Percentiles rank a stretch among this genome's conserved stretches.
phyloP scores from a whole-genome alignment of 1,140 invertebrate species.

The Drosophila virilis region DNA sequence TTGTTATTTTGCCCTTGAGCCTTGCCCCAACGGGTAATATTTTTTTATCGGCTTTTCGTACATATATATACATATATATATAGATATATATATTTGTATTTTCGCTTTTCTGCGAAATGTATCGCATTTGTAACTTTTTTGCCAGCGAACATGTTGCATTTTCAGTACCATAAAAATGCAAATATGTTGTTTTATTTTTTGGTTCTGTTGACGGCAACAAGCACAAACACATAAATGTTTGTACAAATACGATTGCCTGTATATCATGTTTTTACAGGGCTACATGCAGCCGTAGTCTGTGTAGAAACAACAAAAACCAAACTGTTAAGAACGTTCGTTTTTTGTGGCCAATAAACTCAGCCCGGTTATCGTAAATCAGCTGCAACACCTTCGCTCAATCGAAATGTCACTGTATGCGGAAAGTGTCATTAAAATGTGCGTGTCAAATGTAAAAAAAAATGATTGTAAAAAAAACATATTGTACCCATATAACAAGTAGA shows the following conservation, averaged over 20 bases:
- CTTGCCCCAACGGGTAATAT: background rate
- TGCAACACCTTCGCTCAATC: background rate
- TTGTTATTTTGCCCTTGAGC: no score
- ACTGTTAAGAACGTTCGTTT: no score
- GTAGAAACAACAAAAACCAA: no score
- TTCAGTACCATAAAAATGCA: slow-evolving; percentile 50
- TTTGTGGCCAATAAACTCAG: no score
- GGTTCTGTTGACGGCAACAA: background rate
- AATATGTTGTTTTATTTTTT: slow-evolving; percentile 21
- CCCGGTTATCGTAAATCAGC: background rate
- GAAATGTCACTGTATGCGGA: no score
- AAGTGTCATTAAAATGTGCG: background rate
- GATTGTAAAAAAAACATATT: no score
- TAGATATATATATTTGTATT: background rate
- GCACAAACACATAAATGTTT: background rate
- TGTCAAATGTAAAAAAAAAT: background rate
- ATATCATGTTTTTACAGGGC: no score
- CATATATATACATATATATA: no score
- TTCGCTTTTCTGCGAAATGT: slow-evolving; percentile 21
- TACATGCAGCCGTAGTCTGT: no score
- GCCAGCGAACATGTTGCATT: slow-evolving; percentile 17
- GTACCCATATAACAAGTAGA: no score
- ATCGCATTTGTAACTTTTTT: slow-evolving; percentile 47
- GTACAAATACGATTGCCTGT: no score
- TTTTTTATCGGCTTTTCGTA: background rate